Evolutionary conservation across 2,797 vertebrate species (phyloP).

Genomic region (Gephyroberyx darwinii): DNA sequence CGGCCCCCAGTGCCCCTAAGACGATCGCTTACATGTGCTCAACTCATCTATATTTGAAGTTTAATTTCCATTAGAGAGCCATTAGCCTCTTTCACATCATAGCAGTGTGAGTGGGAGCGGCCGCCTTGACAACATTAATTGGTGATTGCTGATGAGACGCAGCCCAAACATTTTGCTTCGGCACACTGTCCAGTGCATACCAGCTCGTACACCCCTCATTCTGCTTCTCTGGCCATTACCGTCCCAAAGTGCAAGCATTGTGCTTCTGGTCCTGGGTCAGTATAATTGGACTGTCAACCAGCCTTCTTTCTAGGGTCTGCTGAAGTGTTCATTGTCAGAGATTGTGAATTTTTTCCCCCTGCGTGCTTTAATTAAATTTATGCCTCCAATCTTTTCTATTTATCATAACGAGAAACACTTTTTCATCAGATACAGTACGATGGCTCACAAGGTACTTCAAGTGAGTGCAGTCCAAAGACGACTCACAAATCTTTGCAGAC

Average conservation of each 20-base stretch:
- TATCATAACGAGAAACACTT: conserved; percentile 30
- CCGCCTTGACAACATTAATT: conserved; percentile 44
- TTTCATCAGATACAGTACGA: conserved; percentile 37
- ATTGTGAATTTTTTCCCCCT: neutral
- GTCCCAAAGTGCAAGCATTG: too few relatives aligned
- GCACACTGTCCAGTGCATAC: conserved; percentile 10
- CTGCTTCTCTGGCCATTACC: neutral
- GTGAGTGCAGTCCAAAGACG: conserved; percentile 36
- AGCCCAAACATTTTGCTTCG: conserved; percentile 30
- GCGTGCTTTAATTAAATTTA: neutral
- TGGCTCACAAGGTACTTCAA: conserved; percentile 14
- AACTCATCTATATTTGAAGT: conserved; percentile 65
- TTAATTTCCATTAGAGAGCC: conserved; percentile 64
- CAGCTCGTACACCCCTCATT: neutral
- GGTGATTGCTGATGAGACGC: conserved; percentile 48
- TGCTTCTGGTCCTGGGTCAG: too few relatives aligned
- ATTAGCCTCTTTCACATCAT: conserved; percentile 59
- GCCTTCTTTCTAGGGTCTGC: neutral
- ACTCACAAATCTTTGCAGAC: conserved; percentile 48
- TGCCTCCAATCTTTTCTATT: neutral
- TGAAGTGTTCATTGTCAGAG: neutral
- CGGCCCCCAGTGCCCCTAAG: conserved; percentile 42
- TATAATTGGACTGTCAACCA: neutral
- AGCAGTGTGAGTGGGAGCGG: conserved; percentile 20
- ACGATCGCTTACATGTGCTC: conserved; percentile 64